Evolutionary conservation across 2,797 vertebrate genomes (phyloP), one percentile per base, ranked within the genome.

Genomic region (Pelobates cultripes): DNA sequence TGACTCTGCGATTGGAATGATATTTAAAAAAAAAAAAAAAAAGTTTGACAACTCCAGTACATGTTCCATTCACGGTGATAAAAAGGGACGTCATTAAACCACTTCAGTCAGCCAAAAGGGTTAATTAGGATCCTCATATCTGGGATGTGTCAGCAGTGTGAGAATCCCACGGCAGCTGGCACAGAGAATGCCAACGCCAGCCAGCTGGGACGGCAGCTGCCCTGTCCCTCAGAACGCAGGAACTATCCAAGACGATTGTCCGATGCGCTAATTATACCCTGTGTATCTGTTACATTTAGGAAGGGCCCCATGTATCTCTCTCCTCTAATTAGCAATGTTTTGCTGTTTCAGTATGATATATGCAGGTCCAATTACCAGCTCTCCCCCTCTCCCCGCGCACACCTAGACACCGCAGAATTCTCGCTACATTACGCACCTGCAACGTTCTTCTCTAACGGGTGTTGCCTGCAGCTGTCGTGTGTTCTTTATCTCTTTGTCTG

Each of bases 151-250:
- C 72, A 79, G 57, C 53, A 66, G 60, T 67, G 70, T 75, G 77
- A 70, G 77, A 66, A 75, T 83, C 71, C 42, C 55, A 69, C 82
- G 74, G 71, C 82, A 83, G 82, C 82, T 83, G 82, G 82, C 82
- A 57, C 44, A 47, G 71, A 64, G 66, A n/a, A 66, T 44, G 67
- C 73, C 72, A 71, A 72, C 51, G 55, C 77, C 77, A 64, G 63
- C 77, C 82, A 84, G 82, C 82, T 84, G 82, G 82, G 77, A 84
- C 72, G 43, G 73, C 82, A 84, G 82, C 82, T 84, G 82, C 73
- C 71, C 40, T 51, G 82, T 72, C 77, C 82, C 82, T 76, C 73
- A 57, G 60, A 76, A 79, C 71, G 45, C 77, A 67, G 77, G 77
- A 83, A 75, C 72, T 72, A 75, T 73, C 72, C 77, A 74, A 57